A percentile compares a stretch with the other conserved stretches of the same genome.
These are phyloP conservation scores for Hippocampus guttulatus DNA, from an alignment of 2,113 vertebrate species.

Conservation along the genomic window DNA sequence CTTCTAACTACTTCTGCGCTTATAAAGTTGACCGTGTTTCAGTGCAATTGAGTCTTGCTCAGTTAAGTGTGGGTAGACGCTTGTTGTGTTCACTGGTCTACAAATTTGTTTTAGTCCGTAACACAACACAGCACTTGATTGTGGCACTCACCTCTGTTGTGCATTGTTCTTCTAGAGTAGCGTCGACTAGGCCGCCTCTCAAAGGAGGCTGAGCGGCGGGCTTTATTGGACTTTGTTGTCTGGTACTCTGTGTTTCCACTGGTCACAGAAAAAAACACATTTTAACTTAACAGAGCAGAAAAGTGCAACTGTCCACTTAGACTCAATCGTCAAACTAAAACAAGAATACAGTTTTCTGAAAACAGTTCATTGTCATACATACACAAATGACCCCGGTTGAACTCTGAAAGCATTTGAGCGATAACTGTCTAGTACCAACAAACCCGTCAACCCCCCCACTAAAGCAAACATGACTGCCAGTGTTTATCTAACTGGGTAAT, in stretches of 20 bases:
- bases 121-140: not conserved
- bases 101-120: not conserved
- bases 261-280: slow-evolving; percentile 13
- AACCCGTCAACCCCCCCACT: slow-evolving; percentile 49
- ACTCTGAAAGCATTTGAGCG: slow-evolving; percentile 44
- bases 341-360: slow-evolving; percentile 1
- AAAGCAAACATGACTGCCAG: slow-evolving; percentile 48
- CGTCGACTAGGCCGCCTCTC: slow-evolving; percentile 95
- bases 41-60: too few relatives aligned
- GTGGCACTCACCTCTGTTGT: slow-evolving; percentile 78
- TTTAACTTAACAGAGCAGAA: not conserved
- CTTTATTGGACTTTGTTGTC: slow-evolving; percentile 95
- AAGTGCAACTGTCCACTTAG: not conserved
- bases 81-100: not conserved
- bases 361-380: slow-evolving; percentile 10
- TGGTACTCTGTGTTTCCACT: slow-evolving; percentile 98
- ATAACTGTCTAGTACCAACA: slow-evolving; percentile 48
- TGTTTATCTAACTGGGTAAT: slow-evolving; percentile 50
- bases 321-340: not conserved
- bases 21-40: not conserved
- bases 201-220: slow-evolving; percentile 88
- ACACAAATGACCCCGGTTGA: slow-evolving; percentile 41
- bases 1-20: not conserved
- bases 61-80: too few relatives aligned
- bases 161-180: slow-evolving; percentile 88